A percentile compares a stretch with the other conserved stretches of the same genome.
phyloP scores from a whole-genome alignment of 2,113 vertebrate genomes.

The Hydrolagus affinis region DNA sequence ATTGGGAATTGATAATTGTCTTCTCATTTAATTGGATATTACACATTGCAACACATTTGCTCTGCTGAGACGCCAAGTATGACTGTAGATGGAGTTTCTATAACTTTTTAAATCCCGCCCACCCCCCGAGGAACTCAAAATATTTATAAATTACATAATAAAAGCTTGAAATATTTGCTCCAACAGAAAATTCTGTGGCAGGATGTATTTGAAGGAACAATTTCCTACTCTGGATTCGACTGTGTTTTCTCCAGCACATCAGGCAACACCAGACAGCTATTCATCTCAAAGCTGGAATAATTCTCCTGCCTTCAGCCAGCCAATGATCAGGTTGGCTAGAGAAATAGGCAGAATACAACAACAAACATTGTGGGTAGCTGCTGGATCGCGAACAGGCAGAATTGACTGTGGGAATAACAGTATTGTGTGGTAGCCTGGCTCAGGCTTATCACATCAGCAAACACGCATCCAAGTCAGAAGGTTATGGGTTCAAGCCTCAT shows the following conservation, averaged over 20 bases:
- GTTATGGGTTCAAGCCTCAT: no score
- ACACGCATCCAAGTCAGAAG: no score
- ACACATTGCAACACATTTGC: background rate
- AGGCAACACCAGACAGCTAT: background rate
- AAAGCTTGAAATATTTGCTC: background rate
- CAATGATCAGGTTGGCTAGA: no score
- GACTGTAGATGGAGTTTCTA: background rate
- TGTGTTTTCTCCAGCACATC: background rate
- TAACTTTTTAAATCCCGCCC: background rate
- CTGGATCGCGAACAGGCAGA: no score
- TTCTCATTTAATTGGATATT: background rate
- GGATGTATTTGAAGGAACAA: background rate
- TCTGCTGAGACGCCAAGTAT: background rate
- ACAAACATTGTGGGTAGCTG: no score
- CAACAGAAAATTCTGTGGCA: background rate
- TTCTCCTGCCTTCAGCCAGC: background rate
- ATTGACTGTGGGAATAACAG: no score
- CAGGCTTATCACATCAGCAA: no score
- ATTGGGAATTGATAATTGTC: background rate
- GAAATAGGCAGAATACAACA: no score
- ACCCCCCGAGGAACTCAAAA: background rate
- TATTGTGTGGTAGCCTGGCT: no score
- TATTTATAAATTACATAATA: constrained; percentile 12
- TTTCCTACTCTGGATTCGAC: background rate
- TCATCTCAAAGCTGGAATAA: constrained; percentile 1